Base-by-base conservation (phyloP, 2,113 vertebrate genomes). In the Tetrao urogallus region DNA sequence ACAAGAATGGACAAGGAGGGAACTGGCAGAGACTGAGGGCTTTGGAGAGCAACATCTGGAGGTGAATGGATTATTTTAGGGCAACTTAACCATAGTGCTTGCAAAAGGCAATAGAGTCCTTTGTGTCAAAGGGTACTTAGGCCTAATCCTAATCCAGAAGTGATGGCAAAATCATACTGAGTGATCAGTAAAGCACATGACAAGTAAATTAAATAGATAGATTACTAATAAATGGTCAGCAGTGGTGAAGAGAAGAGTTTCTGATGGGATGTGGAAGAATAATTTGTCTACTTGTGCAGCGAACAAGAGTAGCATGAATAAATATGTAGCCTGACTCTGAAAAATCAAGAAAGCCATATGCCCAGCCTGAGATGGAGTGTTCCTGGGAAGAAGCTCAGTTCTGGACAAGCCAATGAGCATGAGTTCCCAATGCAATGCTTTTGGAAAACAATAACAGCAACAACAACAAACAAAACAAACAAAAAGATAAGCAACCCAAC, bases 271-370 rank as follows among this genome's bases (percentile, higher is more conserved):
- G 12, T 8, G 32, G 13, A 77, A 8, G 6, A 27, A 2, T 20
- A 30, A 60, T 78, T 85, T 69, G 47, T 45, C 13, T 3, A 50
- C 11, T 4, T 43, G 3, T 42, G 3, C n/a, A 27, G 2, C 42
- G 4, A 54, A 0, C 10, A 84, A 0, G 11, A 64, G 7, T 0
- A 60, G 7, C 10, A 25, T 64, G 22, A 69, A 10, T 25, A 60
- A 69, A 85, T 82, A 42, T 8, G 38, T 36, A 34, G 25, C 24
- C 15, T 12, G 4, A 50, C 45, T 52, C 43, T 50, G 6, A 82
- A 79, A 36, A 27, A 42, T 75, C n/a, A 75, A 64, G 75, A 80
- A 61, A 4, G 38, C 13, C 12, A 81, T 28, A 81, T 24, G 18
- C 4, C 18, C 43, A 70, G 34, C 13, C 50, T 7, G 40, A 11